These are phyloP conservation scores for Melitaea athalia DNA, from an alignment of 2,888 invertebrate species.

Conservation along the genomic window DNA sequence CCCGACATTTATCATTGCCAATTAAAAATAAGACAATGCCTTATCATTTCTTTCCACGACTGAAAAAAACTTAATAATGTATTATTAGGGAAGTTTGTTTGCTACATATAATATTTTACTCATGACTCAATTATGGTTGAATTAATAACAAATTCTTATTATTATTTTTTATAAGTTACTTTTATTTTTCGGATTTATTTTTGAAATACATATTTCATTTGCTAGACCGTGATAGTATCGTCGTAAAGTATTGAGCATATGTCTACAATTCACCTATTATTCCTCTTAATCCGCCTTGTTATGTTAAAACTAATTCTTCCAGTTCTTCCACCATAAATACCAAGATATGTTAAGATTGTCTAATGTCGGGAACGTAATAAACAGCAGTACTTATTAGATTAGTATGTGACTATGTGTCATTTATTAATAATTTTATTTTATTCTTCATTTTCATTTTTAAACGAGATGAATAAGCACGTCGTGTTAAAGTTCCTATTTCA, in stretches of 20 bases:
- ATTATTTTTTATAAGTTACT: no score
- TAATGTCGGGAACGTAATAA: neutral
- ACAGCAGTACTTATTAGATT: slow-evolving; percentile 44
- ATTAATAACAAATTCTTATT: neutral
- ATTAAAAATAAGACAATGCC: neutral
- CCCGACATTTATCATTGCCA: slow-evolving; percentile 13
- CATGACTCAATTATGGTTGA: no score
- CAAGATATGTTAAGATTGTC: neutral
- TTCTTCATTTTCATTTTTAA: slow-evolving; percentile 39
- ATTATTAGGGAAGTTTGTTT: no score
- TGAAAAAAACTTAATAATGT: neutral
- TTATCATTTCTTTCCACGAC: no score
- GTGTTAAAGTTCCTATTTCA: slow-evolving; percentile 58
- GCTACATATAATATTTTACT: no score
- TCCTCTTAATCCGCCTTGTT: slow-evolving; percentile 23
- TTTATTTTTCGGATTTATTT: neutral
- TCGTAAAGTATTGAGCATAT: slow-evolving; percentile 5
- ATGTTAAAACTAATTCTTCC: neutral
- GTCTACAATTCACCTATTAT: slow-evolving; percentile 13
- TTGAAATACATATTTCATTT: neutral
- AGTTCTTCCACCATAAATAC: neutral
- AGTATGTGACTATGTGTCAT: slow-evolving; percentile 15
- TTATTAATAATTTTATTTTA: slow-evolving; percentile 18
- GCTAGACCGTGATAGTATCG: neutral
- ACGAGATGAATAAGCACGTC: slow-evolving; percentile 30